Base-by-base conservation (phyloP, 2,113 vertebrate species). In the Marmota monax region DNA sequence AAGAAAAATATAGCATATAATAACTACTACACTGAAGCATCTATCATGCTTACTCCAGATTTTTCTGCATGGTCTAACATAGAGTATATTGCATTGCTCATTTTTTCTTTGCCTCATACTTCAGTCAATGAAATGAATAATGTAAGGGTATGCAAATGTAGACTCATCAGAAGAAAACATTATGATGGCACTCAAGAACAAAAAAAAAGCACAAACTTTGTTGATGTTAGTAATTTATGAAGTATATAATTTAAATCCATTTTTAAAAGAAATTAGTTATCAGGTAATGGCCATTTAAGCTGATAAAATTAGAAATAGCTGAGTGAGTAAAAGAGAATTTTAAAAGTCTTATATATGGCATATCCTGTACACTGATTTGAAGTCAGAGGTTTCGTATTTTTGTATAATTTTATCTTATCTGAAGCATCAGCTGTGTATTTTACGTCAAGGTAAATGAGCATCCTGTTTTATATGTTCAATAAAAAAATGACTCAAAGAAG, bases 331-430 rank as follows among this genome's bases (percentile, higher is more conserved):
- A 88, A 74, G 20, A 74, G 29, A 13, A 9, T 58, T 82, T 48
- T 61, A 48, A 88, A 84, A 69, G 37, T 39, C 18, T 45, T 48
- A 32, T 37, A 42, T 63, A 53, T 79, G 73, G 14, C 53, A 9
- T 39, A 84, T 97, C 95, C 97, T 96, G 95, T 79, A 56, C 18
- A 51, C 42, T 58, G 65, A 63, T n/a, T 53, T 82, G 76, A 97
- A 95, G 97, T 95, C 95, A 94, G 37, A 67, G n/a, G n/a, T 58
- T 80, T 92, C 53, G 37, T 93, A 87, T 95, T 97, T 94, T 92
- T 97, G 56, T 97, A 56, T 84, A 92, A 76, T 96, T 97, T 48
- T 90, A 4, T 87, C 83, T 96, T 96, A 96, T 96, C 97, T 94
- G 91, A 42, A 48, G 70, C 45, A 93, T 95, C 96, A 84, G 74